Evolutionary conservation across 1,140 invertebrate species (phyloP), one percentile per base, ranked within the genome.

Genomic region (Zelostemma sp.): DNA sequence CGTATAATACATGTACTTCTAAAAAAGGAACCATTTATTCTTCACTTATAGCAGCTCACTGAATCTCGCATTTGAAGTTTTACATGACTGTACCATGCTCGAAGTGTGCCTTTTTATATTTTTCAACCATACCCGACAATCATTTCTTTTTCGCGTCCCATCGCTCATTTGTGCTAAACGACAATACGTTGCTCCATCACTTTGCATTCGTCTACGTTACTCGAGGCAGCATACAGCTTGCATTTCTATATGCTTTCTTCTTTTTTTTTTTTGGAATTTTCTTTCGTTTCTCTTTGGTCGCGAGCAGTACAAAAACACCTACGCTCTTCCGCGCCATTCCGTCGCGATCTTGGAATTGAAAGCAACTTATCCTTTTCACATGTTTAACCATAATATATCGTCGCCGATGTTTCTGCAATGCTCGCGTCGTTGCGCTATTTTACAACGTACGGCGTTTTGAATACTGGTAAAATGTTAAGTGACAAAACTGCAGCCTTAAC

Each of bases 391-490:
- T n/a, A n/a, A n/a, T n/a, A n/a, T n/a, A n/a, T n/a, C n/a, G n/a
- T 12, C 21, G 16, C 8, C 16, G 19, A 31, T 19, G 58, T 3
- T 28, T 38, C 38, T 54, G 35, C 17, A 21, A 51, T 41, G 45
- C 38, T 28, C 50, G 9, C 16, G 14, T 62, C 46, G 53, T 49
- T 69, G 46, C 16, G 57, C 67, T 72, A 71, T 67, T 43, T 49
- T 72, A 75, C 74, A 73, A 75, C 72, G 68, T 73, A 77, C 70
- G 77, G 72, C 73, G 75, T 71, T 76, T 72, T 72, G 73, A 85
- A 84, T 85, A 84, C 82, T 85, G 83, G 74, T 85, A 80, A 76
- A 77, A 74, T 79, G 75, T 76, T 79, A 79, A 82, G 76, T 80
- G 71, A 79, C 74, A 77, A 80, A 78, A 79, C 63, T 74, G 74